Percentiles rank a stretch among this genome's conserved stretches.
Evolutionary conservation across 2,888 invertebrate genomes (phyloP).

Genomic region (Pristionchus maxplancki): DNA sequence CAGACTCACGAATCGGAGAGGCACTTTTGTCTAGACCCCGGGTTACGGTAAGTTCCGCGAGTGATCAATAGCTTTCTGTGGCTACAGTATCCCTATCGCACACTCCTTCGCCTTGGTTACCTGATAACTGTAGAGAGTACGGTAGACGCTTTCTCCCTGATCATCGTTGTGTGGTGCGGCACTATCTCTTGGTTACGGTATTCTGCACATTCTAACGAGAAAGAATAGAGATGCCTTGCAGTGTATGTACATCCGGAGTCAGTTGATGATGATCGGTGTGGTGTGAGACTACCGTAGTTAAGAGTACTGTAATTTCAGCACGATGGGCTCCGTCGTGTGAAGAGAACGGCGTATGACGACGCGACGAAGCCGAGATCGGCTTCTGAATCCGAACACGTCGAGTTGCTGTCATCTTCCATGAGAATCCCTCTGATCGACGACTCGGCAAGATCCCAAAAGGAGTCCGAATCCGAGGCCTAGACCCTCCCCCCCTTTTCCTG

Average conservation of each 20-base stretch:
- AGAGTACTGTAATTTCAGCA: not conserved
- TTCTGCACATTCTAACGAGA: not conserved
- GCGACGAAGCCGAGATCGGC: conserved; percentile 29
- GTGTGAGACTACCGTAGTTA: not conserved
- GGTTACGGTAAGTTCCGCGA: conserved; percentile 9
- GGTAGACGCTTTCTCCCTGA: conserved; percentile 12
- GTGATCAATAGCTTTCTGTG: conserved; percentile 30
- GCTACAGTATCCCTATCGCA: conserved; percentile 13
- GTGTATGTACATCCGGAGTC: conserved; percentile 11
- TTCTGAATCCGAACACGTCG: conserved; percentile 39
- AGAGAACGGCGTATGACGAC: conserved; percentile 37
- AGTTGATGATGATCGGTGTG: not conserved
- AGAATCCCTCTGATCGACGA: conserved; percentile 37
- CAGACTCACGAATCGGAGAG: conserved; percentile 19
- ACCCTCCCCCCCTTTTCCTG: not conserved
- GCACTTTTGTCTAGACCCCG: conserved; percentile 43
- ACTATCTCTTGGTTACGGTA: not conserved
- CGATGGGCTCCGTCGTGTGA: conserved; percentile 17
- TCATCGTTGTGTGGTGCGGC: conserved; percentile 26
- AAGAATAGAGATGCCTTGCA: not conserved
- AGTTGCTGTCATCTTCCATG: not conserved
- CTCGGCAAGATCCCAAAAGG: not conserved
- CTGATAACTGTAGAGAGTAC: not conserved
- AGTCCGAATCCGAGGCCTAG: not conserved
- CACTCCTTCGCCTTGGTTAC: conserved; percentile 14